These are phyloP conservation scores for Harpalus rufipes DNA, from an alignment of 2,888 invertebrate genomes.

Conservation along the genomic window DNA sequence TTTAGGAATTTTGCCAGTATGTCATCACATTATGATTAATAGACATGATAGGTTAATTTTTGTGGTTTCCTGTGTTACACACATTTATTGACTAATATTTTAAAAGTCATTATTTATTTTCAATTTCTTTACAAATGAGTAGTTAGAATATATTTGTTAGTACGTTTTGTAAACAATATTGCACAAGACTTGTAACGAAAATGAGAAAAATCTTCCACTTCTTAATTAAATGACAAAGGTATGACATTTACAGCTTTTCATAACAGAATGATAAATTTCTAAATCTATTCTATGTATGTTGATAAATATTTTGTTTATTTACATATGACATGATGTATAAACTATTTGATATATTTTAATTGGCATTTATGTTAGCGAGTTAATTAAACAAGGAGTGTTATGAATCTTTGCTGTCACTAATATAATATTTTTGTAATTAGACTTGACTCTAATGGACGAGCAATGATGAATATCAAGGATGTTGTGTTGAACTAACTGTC, in stretches of 20 bases:
- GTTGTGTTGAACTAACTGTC: no score
- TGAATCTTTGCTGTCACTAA: no score
- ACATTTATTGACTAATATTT: slow-evolving; percentile 3
- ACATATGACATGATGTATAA: no score
- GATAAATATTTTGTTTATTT: not conserved
- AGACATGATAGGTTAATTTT: slow-evolving; percentile 31
- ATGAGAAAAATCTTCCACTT: slow-evolving; percentile 2
- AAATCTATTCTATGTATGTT: not conserved
- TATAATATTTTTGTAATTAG: no score
- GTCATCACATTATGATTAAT: slow-evolving; percentile 22
- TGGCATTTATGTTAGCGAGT: no score
- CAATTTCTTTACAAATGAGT: no score
- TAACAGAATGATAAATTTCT: not conserved
- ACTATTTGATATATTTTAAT: no score
- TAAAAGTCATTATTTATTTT: slow-evolving; percentile 6
- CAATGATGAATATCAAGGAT: no score
- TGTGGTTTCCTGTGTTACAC: slow-evolving; percentile 44
- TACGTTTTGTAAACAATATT: not conserved
- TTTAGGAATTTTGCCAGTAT: slow-evolving; percentile 16
- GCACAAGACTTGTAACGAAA: not conserved
- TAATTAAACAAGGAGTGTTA: no score
- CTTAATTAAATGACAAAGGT: not conserved
- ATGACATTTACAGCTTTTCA: not conserved
- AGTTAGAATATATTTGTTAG: no score
- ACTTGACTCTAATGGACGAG: no score